Percentiles rank a stretch among this genome's conserved stretches.
Conservation (phyloP, 2,113 vertebrate genomes). For the Eonycteris spelaea region DNA sequence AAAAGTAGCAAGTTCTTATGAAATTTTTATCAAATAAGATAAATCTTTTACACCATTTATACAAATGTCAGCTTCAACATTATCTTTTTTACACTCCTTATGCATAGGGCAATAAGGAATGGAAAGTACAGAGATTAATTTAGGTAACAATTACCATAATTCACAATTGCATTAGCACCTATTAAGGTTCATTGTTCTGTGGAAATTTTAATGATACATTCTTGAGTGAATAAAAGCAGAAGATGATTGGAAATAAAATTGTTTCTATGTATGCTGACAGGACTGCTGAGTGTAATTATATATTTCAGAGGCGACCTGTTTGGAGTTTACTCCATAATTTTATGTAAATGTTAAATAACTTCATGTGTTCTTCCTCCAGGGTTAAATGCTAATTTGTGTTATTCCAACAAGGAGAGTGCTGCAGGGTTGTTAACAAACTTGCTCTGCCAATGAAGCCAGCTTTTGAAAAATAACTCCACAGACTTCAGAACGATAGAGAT, state of each 20-base stretch:
- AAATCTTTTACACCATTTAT: conserved; percentile 65
- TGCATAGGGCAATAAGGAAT: conserved; percentile 71
- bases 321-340: conserved; percentile 85
- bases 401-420: conserved; percentile 70
- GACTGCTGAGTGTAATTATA: conserved; percentile 85
- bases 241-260: conserved; percentile 84
- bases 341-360: conserved; percentile 85
- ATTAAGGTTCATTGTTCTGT: conserved; percentile 86
- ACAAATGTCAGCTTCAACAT: conserved; percentile 71
- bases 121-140: conserved; percentile 85
- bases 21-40: conserved; percentile 59
- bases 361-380: conserved; percentile 73
- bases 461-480: conserved; percentile 45
- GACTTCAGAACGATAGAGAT: conserved; percentile 37
- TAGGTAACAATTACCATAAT: conserved; percentile 86
- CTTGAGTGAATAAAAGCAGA: conserved; percentile 84
- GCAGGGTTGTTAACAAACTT: conserved; percentile 66
- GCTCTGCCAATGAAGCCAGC: conserved; percentile 40
- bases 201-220: conserved; percentile 87
- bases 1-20: conserved; percentile 47
- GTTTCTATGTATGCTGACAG: conserved; percentile 84
- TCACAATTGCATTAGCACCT: conserved; percentile 85
- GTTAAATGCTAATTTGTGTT: conserved; percentile 81
- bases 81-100: conserved; percentile 78
- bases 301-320: conserved; percentile 82